Evolutionary conservation across 37 sponge, comb jelly and placozoan species (phyloP).

Genomic region (Cliona cf. orientalis): DNA sequence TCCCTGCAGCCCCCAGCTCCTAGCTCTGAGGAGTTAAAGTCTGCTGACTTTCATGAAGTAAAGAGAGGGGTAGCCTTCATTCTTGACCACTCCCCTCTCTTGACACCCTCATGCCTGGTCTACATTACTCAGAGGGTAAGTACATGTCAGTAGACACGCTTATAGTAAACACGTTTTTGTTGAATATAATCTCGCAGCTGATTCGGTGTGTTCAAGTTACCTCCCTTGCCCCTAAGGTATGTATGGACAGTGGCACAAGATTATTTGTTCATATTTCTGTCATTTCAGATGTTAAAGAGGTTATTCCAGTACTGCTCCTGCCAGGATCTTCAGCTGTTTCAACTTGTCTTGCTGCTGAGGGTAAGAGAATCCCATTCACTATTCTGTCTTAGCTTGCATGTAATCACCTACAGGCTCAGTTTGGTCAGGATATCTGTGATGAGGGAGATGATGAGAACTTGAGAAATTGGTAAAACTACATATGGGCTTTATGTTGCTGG

Average conservation of each 20-base stretch:
- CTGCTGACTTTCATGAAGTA: constrained; percentile 6
- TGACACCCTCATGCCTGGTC: constrained; percentile 44
- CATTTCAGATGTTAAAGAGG: constrained; percentile 54
- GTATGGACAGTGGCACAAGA: neutral
- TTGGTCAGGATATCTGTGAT: constrained; percentile 48
- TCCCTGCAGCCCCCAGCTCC: neutral
- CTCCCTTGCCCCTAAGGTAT: constrained; percentile 25
- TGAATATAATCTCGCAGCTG: no score
- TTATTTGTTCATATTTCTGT: neutral
- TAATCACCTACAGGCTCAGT: constrained; percentile 3
- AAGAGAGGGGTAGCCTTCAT: constrained; percentile 49
- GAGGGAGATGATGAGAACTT: constrained; percentile 20
- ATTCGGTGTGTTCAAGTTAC: constrained; percentile 35
- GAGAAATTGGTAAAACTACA: constrained; percentile 12
- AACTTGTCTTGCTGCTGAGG: constrained; percentile 39
- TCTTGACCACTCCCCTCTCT: constrained; percentile 48
- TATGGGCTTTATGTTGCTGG: neutral
- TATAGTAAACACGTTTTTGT: no score
- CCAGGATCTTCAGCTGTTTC: constrained; percentile 39
- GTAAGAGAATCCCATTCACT: constrained; percentile 7
- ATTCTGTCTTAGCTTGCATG: neutral
- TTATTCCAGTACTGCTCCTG: constrained; percentile 43
- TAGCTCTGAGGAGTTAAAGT: neutral
- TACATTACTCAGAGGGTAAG: constrained; percentile 28
- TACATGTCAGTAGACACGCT: no score